Base-by-base conservation (phyloP, 1,140 invertebrate species). In the Nephila pilipes region DNA sequence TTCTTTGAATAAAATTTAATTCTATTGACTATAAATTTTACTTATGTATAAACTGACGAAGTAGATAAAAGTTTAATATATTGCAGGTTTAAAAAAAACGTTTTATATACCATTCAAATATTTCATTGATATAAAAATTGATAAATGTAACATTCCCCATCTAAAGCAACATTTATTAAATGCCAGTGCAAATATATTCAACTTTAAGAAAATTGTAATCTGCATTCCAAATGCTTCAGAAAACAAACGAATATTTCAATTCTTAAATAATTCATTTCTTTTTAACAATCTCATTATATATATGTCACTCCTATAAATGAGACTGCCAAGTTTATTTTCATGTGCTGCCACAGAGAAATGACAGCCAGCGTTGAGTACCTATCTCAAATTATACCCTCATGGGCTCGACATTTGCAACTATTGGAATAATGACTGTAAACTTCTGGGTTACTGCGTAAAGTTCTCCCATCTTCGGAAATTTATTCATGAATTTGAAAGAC, bases 401-500 rank as follows among this genome's bases (percentile, higher is more conserved):
- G 79, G n/a, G 32, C 36, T n/a, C 63, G n/a, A 65, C 36, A 81
- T 54, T 36, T 79, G n/a, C 79, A 54, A 54, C 38, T 81, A 32
- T 22, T 81, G 20, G 79, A 81, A 46, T 81, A 81, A 81, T 54
- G 79, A 81, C 79, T 81, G 29, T 6, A 81, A 54, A 81, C 22
- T 18, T 81, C 36, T 3, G 25, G 20, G 22, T 0, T 25, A 81
- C 32, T 14, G n/a, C n/a, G 10, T n/a, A 12, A 65, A 65, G 63
- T 65, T 3, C 4, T 20, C 14, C 75, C 75, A 65, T 65, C n/a
- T 65, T 25, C n/a, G n/a, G 25, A 85, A 85, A 85, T 85, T 85
- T 85, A 85, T 85, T 85, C 83, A 85, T 85, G 83, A 58, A 85
- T 81, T 38, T 54, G 79, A 46, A 32, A 85, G 22, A 85, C 55